These are phyloP conservation scores for Saxicola maurus DNA, from an alignment of 2,797 vertebrate species.

Conservation along the genomic window DNA sequence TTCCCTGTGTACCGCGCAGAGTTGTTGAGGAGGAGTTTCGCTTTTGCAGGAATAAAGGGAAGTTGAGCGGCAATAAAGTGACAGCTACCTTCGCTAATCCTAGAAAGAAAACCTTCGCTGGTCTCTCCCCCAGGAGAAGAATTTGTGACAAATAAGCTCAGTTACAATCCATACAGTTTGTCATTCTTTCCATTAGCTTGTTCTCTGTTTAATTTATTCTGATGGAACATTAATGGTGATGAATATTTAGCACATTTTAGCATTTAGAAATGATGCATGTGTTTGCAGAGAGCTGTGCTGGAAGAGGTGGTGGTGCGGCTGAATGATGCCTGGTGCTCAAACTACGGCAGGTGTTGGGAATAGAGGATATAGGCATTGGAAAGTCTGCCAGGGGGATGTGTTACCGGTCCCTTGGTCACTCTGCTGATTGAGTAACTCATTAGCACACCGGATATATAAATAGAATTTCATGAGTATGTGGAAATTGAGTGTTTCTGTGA, in stretches of 20 bases:
- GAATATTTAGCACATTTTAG: background rate
- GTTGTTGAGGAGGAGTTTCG: background rate
- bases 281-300: background rate
- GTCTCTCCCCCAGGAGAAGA: background rate
- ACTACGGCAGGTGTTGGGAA: background rate
- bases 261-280: accelerated
- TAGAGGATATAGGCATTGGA: background rate
- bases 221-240: background rate
- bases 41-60: background rate
- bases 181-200: background rate
- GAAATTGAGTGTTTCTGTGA: background rate
- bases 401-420: background rate
- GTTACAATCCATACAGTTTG: background rate
- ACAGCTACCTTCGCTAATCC: background rate
- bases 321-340: background rate
- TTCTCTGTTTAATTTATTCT: background rate
- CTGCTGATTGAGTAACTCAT: background rate
- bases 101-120: background rate
- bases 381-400: background rate
- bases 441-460: background rate
- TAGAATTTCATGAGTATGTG: background rate
- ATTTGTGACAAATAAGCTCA: background rate
- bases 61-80: background rate
- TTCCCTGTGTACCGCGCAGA: background rate
- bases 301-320: accelerated